phyloP scores from a whole-genome alignment of 2,113 vertebrate genomes.

The Passer domesticus region DNA sequence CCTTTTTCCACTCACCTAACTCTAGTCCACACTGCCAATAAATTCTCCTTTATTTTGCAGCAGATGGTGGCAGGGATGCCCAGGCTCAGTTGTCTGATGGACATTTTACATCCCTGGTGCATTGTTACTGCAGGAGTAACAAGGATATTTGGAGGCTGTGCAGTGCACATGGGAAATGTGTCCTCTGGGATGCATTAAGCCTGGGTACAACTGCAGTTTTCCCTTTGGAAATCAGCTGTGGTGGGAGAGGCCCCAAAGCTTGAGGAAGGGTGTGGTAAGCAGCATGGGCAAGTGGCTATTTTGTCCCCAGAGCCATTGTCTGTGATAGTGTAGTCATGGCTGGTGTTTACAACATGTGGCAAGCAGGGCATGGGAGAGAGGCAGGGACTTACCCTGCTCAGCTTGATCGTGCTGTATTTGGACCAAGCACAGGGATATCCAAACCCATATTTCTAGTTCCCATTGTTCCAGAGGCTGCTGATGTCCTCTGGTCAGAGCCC shows the following conservation, averaged over 20 bases:
- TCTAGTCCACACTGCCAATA: background rate
- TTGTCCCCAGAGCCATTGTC: background rate
- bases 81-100: background rate
- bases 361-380: background rate
- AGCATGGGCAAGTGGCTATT: background rate
- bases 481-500: background rate
- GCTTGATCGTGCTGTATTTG: rapidly evolving
- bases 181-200: background rate
- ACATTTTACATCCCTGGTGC: background rate
- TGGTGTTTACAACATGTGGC: background rate
- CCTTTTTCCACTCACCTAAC: background rate
- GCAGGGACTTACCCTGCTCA: background rate
- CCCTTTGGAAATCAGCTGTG: background rate
- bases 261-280: background rate
- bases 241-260: background rate
- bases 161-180: background rate
- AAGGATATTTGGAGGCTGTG: background rate
- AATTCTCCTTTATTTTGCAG: background rate
- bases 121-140: background rate
- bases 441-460: background rate
- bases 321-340: rapidly evolving
- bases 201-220: background rate
- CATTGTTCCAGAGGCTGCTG: background rate
- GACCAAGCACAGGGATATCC: background rate
- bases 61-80: background rate